Conservation (phyloP, 2,113 vertebrate genomes). For the Nycticebus coucang region DNA sequence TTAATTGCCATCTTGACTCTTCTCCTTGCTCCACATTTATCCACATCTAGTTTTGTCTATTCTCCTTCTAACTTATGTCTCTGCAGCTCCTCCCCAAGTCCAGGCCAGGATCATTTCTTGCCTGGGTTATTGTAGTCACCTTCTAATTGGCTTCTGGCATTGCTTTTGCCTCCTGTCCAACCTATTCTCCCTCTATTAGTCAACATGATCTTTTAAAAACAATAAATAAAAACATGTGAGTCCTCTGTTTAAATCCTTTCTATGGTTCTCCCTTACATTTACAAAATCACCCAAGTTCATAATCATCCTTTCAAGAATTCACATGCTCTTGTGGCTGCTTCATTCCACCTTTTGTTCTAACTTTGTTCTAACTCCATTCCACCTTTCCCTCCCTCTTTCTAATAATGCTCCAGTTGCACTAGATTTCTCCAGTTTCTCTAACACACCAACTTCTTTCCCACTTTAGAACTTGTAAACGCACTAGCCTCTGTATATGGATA, state of each 20-base stretch:
- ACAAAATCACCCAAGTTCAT: background rate
- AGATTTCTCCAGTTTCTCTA: background rate
- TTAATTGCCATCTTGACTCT: background rate
- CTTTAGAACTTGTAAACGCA: background rate
- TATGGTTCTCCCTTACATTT: background rate
- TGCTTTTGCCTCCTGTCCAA: background rate
- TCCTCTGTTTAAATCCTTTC: background rate
- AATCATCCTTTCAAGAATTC: background rate
- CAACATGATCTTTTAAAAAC: background rate
- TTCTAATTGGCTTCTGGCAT: background rate
- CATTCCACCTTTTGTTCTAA: background rate
- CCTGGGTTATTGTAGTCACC: background rate
- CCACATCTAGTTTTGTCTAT: background rate
- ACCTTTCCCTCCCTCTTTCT: background rate
- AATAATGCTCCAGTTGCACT: background rate
- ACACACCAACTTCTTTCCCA: background rate
- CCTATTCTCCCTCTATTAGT: background rate
- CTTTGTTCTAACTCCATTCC: background rate
- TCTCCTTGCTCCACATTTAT: background rate
- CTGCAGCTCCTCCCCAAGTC: background rate
- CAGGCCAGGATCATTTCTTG: background rate
- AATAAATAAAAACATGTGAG: background rate
- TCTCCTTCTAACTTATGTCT: background rate
- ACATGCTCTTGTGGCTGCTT: background rate
- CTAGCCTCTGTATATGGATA: background rate